These are phyloP conservation scores for Tipula unca DNA, from an alignment of 2,888 invertebrate genomes.

Conservation along the genomic window DNA sequence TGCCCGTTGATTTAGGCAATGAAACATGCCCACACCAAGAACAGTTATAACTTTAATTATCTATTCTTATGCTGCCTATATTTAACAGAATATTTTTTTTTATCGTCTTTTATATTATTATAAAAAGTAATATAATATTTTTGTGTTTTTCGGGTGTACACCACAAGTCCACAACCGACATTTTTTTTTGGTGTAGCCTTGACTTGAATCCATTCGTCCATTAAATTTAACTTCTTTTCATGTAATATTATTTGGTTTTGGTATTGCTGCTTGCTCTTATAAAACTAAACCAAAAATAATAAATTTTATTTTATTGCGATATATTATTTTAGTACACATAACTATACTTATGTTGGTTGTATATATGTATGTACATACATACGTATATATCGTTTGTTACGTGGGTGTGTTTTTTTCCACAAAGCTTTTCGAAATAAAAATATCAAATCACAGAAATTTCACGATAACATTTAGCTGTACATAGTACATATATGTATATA, in stretches of 20 bases:
- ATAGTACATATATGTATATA: neutral
- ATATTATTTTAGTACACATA: neutral
- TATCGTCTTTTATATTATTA: neutral
- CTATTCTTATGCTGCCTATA: neutral
- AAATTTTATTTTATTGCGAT: neutral
- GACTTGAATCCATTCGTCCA: neutral
- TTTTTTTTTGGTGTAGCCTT: neutral
- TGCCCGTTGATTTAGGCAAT: neutral
- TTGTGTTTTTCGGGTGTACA: neutral
- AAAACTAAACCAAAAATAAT: neutral
- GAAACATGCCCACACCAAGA: neutral
- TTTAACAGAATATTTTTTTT: neutral
- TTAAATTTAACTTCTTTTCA: neutral
- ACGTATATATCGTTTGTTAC: neutral
- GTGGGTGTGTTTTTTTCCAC: neutral
- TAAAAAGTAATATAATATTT: neutral
- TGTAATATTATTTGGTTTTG: neutral
- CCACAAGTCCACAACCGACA: neutral
- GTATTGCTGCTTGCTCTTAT: neutral
- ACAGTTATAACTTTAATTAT: neutral
- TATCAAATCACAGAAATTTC: neutral
- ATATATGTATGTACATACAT: neutral
- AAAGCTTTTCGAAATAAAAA: neutral
- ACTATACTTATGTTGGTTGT: neutral
- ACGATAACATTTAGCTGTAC: no score